Conservation (phyloP, 2,797 vertebrate genomes). For the Enteromius treurensis region DNA sequence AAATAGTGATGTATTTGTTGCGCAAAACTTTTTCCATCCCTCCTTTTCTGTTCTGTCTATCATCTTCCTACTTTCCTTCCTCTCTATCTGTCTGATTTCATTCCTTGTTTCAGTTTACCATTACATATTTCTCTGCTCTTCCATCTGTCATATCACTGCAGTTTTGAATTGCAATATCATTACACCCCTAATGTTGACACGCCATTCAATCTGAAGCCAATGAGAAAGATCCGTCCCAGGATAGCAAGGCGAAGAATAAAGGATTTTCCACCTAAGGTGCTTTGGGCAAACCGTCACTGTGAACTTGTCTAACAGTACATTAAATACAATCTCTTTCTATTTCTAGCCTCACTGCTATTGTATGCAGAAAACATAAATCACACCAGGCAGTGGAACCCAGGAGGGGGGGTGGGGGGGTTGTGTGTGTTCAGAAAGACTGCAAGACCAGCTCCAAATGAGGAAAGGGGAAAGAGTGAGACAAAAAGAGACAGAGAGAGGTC, state of each 20-base stretch:
- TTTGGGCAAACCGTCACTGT: conserved; percentile 29
- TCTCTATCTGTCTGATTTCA: neutral
- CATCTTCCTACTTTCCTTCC: neutral
- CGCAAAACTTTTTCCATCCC: neutral
- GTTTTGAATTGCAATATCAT: neutral
- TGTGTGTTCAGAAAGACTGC: conserved; percentile 34
- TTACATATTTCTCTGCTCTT: neutral
- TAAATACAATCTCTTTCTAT: conserved; percentile 34
- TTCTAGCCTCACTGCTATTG: conserved; percentile 33
- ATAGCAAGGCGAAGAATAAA: neutral
- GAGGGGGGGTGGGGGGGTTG: conserved; percentile 47
- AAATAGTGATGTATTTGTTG: too few relatives aligned
- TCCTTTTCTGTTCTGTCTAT: neutral
- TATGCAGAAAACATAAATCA: conserved; percentile 58
- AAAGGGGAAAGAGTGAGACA: conserved; percentile 11
- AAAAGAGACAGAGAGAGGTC: conserved; percentile 19
- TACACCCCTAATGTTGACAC: neutral
- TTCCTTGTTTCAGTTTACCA: neutral
- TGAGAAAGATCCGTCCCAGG: conserved; percentile 5
- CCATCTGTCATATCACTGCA: neutral
- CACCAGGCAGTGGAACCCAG: conserved; percentile 34
- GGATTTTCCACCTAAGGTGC: neutral
- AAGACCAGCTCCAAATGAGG: conserved; percentile 27
- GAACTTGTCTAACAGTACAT: conserved; percentile 38
- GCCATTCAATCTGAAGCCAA: neutral